Conservation (phyloP, 1,140 invertebrate genomes). For the Amyelois transitella region DNA sequence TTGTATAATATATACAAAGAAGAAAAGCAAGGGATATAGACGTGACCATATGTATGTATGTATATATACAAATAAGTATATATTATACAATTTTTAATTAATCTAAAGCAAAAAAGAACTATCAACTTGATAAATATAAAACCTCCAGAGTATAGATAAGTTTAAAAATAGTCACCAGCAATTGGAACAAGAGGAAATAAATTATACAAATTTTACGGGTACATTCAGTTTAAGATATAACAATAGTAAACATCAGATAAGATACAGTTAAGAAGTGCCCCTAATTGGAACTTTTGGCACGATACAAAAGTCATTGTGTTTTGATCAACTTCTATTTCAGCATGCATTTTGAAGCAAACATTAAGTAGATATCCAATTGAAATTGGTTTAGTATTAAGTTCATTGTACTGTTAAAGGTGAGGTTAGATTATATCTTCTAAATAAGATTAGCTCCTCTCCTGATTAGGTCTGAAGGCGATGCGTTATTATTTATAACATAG, state of each 20-base stretch:
- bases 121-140: no score
- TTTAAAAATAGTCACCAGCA: no score
- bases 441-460: slow-evolving; percentile 12
- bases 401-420: slow-evolving; percentile 11
- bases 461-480: not conserved
- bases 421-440: slow-evolving; percentile 15
- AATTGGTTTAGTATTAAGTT: slow-evolving; percentile 13
- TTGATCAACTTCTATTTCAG: slow-evolving; percentile 8
- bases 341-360: slow-evolving; percentile 6
- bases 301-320: slow-evolving; percentile 15
- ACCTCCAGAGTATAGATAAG: no score
- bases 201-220: not conserved
- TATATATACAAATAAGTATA: no score
- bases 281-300: slow-evolving; percentile 6
- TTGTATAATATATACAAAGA: no score
- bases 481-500: not conserved
- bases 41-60: no score
- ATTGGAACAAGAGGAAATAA: not conserved
- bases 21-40: no score
- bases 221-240: not conserved
- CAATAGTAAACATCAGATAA: slow-evolving; percentile 12
- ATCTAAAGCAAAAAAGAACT: no score
- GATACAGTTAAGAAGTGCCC: slow-evolving; percentile 2
- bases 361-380: slow-evolving; percentile 11
- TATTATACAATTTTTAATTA: no score